Base-by-base conservation (phyloP, 2,888 invertebrate genomes). In the Mythimna albipuncta region DNA sequence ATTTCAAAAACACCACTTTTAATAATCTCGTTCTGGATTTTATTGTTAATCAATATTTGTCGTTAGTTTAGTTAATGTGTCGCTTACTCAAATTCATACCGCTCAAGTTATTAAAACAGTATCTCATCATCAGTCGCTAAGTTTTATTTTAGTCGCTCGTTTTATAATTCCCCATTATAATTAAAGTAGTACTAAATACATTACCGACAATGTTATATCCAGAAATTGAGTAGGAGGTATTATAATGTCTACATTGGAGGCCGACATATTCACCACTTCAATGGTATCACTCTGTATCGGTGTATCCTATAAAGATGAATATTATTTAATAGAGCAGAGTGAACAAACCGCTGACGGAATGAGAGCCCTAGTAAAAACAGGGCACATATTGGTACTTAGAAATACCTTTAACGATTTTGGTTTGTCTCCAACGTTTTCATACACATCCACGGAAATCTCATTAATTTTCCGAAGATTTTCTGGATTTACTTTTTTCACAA, bases 161-260 rank as follows among this genome's bases (percentile, higher is more conserved):
- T 26, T 26, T 26, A 26, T 26, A 26, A 26, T 26, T 26, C 26
- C 26, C 26, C 26, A 26, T 26, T 26, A 26, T 26, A 26, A 26
- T 26, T n/a, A n/a, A 52, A 13, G 21, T 21, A 61, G 41, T 69
- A 69, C 38, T 59, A 68, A 57, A 38, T 32, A 54, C 6, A 11
- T 61, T 54, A 89, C 88, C 83, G 82, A 77, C n/a, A 91, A 86
- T 55, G 89, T 82, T 16, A 83, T 77, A 79, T 95, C 95, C 77
- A 92, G 70, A 77, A 94, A 95, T 77, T 93, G 94, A 54, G 93
- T 88, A 11, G 95, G 95, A 54, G 95, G 95, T 68, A 90, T 82
- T 58, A 95, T 69, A 66, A 92, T 85, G 73, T 89, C 83, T 19
- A 80, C 64, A 59, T 83, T 79, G 62, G 80, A 65, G 67, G 79